These are phyloP conservation scores for Lasioglossum albipes DNA, from an alignment of 1,140 invertebrate species.

Conservation along the genomic window DNA sequence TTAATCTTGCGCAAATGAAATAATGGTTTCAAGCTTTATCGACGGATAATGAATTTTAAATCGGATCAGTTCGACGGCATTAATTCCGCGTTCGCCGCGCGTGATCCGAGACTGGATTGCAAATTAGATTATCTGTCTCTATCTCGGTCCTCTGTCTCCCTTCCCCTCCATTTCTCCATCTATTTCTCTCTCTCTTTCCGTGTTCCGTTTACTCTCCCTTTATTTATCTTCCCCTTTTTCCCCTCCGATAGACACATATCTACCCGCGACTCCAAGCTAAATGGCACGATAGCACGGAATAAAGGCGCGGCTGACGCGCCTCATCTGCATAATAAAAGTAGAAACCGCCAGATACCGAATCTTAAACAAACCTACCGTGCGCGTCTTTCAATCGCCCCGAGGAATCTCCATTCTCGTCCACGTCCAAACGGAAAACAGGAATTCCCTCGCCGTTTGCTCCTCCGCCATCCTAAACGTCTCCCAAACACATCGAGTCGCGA, in stretches of 20 bases:
- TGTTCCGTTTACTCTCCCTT: background rate
- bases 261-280: constrained; percentile 4
- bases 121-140: constrained; percentile 58
- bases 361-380: constrained; percentile 7
- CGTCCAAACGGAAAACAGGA: no score
- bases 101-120: constrained; percentile 61
- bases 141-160: background rate
- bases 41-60: constrained; percentile 69
- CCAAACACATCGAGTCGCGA: no score
- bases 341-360: constrained; percentile 24
- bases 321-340: constrained; percentile 36
- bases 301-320: constrained; percentile 34
- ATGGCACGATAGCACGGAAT: constrained; percentile 49
- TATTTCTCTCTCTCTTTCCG: constrained; percentile 23
- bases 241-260: constrained; percentile 11
- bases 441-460: no score
- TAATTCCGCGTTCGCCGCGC: constrained; percentile 57
- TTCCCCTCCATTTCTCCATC: background rate
- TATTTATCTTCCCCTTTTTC: background rate
- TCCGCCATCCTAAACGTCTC: no score
- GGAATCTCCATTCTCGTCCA: background rate
- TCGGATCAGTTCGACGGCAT: constrained; percentile 61
- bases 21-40: constrained; percentile 67
- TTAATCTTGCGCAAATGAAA: constrained; percentile 67
- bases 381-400: constrained; percentile 3